Percentiles rank a stretch among this genome's conserved stretches.
Conservation (phyloP, 2,797 vertebrate species). For the Neosalanx taihuensis region DNA sequence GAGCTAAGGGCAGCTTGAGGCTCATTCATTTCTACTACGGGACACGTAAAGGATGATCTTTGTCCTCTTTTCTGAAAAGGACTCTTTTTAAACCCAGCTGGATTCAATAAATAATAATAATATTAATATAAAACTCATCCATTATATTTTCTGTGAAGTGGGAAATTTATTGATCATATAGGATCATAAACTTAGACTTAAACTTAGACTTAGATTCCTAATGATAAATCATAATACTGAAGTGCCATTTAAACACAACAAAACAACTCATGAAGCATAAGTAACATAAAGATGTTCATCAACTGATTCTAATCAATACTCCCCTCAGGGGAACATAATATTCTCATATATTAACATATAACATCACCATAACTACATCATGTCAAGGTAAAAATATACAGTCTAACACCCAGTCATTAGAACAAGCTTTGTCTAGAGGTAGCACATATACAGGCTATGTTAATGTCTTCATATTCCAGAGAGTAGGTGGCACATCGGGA, state of each 20-base stretch:
- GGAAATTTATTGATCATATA: no score
- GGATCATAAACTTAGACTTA: no score
- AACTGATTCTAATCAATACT: background rate
- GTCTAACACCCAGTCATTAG: background rate
- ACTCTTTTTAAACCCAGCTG: no score
- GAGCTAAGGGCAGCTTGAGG: no score
- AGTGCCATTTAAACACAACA: background rate
- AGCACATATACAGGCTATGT: slow-evolving; percentile 76
- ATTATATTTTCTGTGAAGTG: no score
- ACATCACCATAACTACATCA: background rate
- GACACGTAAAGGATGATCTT: no score
- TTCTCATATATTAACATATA: background rate
- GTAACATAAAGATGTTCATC: background rate
- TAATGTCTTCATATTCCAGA: slow-evolving; percentile 74
- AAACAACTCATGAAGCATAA: background rate
- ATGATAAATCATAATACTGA: background rate
- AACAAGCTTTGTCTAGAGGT: slow-evolving; percentile 60
- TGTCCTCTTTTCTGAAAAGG: no score
- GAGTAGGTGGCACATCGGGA: slow-evolving; percentile 64
- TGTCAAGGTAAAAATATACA: background rate
- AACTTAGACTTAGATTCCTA: slow-evolving; percentile 5
- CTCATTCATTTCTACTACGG: no score
- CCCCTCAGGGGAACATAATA: background rate
- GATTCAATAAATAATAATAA: no score
- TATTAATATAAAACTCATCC: no score